Evolutionary conservation across 1,140 invertebrate species (phyloP).

Genomic region (Hycleus cichorii): DNA sequence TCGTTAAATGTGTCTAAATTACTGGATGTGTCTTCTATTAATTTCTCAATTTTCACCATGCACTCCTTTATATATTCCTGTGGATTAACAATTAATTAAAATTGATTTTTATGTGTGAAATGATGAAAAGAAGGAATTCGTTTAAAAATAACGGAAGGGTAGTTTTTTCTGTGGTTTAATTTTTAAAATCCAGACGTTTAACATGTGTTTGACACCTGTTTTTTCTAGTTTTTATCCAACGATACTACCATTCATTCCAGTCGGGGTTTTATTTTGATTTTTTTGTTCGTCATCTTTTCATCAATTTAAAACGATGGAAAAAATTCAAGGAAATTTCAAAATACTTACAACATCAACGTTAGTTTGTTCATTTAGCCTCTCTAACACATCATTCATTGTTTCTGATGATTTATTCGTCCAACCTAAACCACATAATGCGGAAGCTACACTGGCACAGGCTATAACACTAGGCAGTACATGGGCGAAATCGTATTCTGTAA

Average conservation of each 20-base stretch:
- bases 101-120: neutral
- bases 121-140: neutral
- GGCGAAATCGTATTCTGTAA: conserved; percentile 80
- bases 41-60: conserved; percentile 25
- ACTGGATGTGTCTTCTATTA: conserved; percentile 35
- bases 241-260: neutral
- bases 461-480: conserved; percentile 80
- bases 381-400: conserved; percentile 47
- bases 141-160: neutral
- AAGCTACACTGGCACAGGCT: conserved; percentile 75
- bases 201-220: conserved; percentile 1
- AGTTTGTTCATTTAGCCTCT: conserved; percentile 62
- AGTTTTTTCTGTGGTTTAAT: neutral
- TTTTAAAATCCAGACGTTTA: neutral
- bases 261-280: neutral
- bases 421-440: conserved; percentile 67
- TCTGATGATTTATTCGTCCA: conserved; percentile 52
- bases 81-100: neutral
- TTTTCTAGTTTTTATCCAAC: neutral
- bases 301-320: neutral
- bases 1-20: conserved; percentile 7
- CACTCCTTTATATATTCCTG: conserved; percentile 29
- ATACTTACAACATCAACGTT: conserved; percentile 67
- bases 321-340: neutral
- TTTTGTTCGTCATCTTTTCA: neutral